Evolutionary conservation across 1,140 invertebrate species (phyloP).

Genomic region (Paraescarpia echinospica): DNA sequence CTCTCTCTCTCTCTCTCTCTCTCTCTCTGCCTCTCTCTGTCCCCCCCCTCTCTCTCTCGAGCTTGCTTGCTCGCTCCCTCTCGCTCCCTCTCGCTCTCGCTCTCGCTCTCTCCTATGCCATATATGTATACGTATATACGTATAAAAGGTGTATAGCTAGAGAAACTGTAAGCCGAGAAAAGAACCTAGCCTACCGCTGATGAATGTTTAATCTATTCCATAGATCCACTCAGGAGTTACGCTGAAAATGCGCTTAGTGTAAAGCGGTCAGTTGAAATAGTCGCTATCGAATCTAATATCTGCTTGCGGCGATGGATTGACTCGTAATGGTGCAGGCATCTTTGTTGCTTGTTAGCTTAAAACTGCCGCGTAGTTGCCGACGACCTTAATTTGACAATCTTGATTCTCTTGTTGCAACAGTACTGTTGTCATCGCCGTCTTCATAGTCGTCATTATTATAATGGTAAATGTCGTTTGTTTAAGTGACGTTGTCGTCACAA

Average conservation of each 20-base stretch:
- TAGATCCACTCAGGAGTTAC: neutral
- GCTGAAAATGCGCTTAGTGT: neutral
- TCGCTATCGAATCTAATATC: neutral
- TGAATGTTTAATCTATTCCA: neutral
- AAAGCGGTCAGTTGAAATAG: neutral
- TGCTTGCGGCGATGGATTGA: neutral
- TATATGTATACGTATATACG: no score
- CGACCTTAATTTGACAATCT: neutral
- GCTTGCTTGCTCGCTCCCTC: no score
- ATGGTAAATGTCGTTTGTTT: no score
- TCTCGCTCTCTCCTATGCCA: neutral
- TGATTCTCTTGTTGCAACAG: neutral
- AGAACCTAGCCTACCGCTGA: neutral
- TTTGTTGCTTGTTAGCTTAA: neutral
- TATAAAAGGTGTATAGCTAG: neutral
- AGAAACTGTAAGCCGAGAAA: neutral
- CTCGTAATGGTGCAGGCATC: neutral
- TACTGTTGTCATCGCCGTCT: neutral
- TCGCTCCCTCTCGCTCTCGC: no score
- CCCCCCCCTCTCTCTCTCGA: no score
- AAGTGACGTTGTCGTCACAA: no score
- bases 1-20: no score
- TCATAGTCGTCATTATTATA: no score
- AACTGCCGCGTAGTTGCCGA: neutral
- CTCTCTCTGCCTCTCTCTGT: no score